Conservation (phyloP, 1,140 invertebrate genomes). For the Lucilia sericata region DNA sequence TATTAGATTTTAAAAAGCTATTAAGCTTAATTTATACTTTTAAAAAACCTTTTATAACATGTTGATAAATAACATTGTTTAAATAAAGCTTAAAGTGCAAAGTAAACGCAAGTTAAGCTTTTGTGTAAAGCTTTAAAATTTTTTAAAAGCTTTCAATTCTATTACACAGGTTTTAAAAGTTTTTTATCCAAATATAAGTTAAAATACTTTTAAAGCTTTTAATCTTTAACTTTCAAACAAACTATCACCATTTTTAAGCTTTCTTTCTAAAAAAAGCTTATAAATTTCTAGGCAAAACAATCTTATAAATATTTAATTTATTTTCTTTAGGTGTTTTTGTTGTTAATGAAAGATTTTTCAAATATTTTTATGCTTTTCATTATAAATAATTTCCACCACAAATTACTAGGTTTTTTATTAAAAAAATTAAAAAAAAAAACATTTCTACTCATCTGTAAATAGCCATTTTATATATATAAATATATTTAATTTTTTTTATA, state of each 20-base stretch:
- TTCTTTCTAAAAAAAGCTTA: neutral
- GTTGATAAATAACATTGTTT: too few species aligned
- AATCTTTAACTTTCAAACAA: neutral
- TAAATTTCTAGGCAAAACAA: neutral
- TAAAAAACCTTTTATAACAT: too few species aligned
- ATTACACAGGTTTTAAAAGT: too few species aligned
- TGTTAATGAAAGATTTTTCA: neutral
- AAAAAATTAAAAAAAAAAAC: constrained; percentile 2
- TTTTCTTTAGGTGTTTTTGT: constrained; percentile 4
- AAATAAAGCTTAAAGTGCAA: too few species aligned
- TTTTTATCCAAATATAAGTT: too few species aligned
- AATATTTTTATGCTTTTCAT: constrained; percentile 2
- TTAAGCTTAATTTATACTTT: too few species aligned
- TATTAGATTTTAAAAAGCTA: too few species aligned
- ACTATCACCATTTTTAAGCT: neutral
- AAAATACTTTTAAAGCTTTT: neutral
- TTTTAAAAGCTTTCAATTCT: too few species aligned
- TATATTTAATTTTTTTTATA: constrained; percentile 15
- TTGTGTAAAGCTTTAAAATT: too few species aligned
- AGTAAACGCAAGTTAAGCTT: too few species aligned
- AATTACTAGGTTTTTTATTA: neutral
- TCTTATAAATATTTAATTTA: neutral
- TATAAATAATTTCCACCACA: constrained; percentile 1
- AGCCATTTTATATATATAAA: constrained; percentile 1
- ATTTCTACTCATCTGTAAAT: constrained; percentile 29